A percentile compares a stretch with the other conserved stretches of the same genome.
These are phyloP conservation scores for Brevipalpus yothersi DNA, from an alignment of 1,140 invertebrate species.

Conservation along the genomic window DNA sequence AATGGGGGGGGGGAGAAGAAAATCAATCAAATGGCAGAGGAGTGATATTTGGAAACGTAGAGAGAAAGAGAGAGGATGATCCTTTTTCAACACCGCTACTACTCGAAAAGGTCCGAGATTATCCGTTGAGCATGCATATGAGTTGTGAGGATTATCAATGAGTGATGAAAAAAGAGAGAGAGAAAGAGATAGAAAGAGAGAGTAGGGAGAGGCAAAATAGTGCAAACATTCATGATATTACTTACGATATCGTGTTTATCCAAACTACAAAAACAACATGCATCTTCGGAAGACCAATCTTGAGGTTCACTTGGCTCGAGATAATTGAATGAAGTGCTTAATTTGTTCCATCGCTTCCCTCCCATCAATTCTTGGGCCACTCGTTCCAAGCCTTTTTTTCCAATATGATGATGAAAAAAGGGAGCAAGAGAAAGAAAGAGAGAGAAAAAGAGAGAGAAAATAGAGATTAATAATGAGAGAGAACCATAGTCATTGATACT, in stretches of 20 bases:
- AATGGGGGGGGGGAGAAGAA: too few species aligned
- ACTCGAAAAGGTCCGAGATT: too few species aligned
- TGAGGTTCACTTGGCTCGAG: slow-evolving; percentile 14
- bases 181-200: too few species aligned
- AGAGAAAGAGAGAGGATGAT: background rate
- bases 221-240: slow-evolving; percentile 7
- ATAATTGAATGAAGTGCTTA: slow-evolving; percentile 33
- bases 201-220: background rate
- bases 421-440: background rate
- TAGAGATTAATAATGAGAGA: too few species aligned
- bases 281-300: slow-evolving; percentile 59
- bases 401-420: slow-evolving; percentile 12
- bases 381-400: slow-evolving; percentile 62
- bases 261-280: slow-evolving; percentile 65
- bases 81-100: too few species aligned
- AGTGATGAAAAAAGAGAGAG: too few species aligned
- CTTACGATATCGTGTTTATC: slow-evolving; percentile 17
- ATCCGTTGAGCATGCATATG: too few species aligned
- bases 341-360: slow-evolving; percentile 71
- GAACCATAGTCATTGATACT: too few species aligned
- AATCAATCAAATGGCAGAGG: background rate
- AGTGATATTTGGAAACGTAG: background rate
- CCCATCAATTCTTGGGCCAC: slow-evolving; percentile 86
- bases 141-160: too few species aligned
- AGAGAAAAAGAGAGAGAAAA: background rate